Conservation (phyloP, 2,797 vertebrate species). For the Brotula barbata region DNA sequence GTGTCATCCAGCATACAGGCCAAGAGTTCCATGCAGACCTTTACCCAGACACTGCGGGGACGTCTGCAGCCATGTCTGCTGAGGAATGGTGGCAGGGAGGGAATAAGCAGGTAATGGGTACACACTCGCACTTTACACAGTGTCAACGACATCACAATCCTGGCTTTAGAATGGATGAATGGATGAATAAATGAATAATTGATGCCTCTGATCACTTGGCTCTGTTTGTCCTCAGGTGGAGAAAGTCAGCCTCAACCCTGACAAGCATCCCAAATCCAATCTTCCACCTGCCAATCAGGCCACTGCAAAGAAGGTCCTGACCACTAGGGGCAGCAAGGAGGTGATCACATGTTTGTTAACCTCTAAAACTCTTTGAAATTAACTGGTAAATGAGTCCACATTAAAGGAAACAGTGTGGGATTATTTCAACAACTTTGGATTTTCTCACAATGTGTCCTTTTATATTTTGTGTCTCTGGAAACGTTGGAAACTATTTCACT, state of each 20-base stretch:
- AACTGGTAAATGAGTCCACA: no score
- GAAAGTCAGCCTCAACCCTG: slow-evolving; percentile 85
- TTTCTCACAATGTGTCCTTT: no score
- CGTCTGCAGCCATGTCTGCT: slow-evolving; percentile 75
- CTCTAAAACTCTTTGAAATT: no score
- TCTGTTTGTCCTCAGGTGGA: slow-evolving; percentile 76
- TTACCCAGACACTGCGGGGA: slow-evolving; percentile 85
- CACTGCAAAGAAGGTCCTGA: slow-evolving; percentile 55
- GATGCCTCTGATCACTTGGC: not conserved
- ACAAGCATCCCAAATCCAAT: slow-evolving; percentile 63
- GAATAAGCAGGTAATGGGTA: slow-evolving; percentile 81
- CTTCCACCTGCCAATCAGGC: slow-evolving; percentile 41
- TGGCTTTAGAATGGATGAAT: accelerated
- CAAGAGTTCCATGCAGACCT: slow-evolving; percentile 91
- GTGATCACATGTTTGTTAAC: slow-evolving; percentile 39
- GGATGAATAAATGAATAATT: no score
- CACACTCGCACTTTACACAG: no score
- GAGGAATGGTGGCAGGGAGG: slow-evolving; percentile 90
- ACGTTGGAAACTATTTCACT: no score
- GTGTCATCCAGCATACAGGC: slow-evolving; percentile 62
- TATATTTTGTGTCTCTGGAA: no score
- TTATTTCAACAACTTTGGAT: no score
- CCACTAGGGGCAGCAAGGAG: slow-evolving; percentile 70
- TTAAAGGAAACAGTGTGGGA: no score
- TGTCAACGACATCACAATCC: not conserved